phyloP scores from a whole-genome alignment of 1,140 invertebrate genomes.

The Dendrolimus kikuchii region DNA sequence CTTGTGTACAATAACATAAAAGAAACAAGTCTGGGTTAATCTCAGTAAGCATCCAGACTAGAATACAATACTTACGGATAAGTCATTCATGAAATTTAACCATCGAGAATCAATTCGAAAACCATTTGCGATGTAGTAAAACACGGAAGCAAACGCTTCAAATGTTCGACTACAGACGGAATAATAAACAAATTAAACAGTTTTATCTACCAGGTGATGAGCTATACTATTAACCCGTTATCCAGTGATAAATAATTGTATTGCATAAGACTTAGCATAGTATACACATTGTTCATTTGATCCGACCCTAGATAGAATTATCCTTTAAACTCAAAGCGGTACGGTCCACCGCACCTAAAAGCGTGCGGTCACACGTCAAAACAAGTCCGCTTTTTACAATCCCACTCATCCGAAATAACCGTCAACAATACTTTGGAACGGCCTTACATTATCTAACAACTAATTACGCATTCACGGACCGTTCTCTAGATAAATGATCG shows the following conservation, averaged over 20 bases:
- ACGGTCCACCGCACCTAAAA: constrained; percentile 49
- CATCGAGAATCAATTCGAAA: too few species aligned
- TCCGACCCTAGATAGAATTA: constrained; percentile 46
- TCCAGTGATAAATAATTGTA: too few species aligned
- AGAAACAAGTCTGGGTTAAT: too few species aligned
- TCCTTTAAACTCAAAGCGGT: constrained; percentile 45
- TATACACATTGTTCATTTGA: constrained; percentile 24
- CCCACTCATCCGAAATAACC: constrained; percentile 48
- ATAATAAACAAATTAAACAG: not conserved
- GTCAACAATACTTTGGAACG: constrained; percentile 33
- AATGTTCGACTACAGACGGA: not conserved
- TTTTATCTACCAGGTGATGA: too few species aligned
- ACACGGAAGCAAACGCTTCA: too few species aligned
- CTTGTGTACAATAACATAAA: too few species aligned
- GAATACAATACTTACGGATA: too few species aligned
- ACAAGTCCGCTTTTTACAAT: constrained; percentile 47
- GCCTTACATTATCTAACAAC: constrained; percentile 26
- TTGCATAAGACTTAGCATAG: too few species aligned
- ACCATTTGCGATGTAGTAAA: too few species aligned
- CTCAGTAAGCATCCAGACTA: too few species aligned
- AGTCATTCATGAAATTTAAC: too few species aligned
- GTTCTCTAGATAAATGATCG: constrained; percentile 52
- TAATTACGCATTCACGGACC: constrained; percentile 57
- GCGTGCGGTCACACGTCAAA: constrained; percentile 40
- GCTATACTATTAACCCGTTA: too few species aligned